phyloP scores from a whole-genome alignment of 2,888 invertebrate species.

The Eilema caniola region DNA sequence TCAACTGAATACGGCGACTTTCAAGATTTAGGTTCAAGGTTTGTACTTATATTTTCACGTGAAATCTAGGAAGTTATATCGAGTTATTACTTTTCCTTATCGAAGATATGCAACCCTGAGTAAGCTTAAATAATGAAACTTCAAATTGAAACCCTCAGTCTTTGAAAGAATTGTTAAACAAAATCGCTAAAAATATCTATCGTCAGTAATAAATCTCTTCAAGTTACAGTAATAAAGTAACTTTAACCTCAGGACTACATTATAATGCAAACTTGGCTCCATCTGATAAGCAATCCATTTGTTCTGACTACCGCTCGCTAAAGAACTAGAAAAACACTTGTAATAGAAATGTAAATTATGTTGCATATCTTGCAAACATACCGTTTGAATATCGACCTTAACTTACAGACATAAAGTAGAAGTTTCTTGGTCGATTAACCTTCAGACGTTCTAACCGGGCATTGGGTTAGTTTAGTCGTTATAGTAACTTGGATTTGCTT shows the following conservation, averaged over 20 bases:
- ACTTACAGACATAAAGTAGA: neutral
- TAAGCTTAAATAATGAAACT: neutral
- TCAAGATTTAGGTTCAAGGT: no score
- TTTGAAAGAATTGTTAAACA: neutral
- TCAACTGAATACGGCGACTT: no score
- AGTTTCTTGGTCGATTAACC: neutral
- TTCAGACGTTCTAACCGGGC: neutral
- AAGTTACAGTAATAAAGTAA: neutral
- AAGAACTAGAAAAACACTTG: slow-evolving; percentile 49
- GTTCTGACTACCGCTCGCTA: slow-evolving; percentile 12
- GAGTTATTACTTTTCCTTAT: neutral
- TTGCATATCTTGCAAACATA: slow-evolving; percentile 19
- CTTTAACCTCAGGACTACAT: neutral
- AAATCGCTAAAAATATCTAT: neutral
- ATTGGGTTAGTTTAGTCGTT: slow-evolving; percentile 12
- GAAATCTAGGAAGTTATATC: neutral
- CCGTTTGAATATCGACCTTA: slow-evolving; percentile 11
- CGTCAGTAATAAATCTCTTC: neutral
- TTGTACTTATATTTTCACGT: no score
- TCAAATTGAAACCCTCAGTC: neutral
- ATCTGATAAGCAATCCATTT: slow-evolving; percentile 26
- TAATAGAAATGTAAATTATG: slow-evolving; percentile 56
- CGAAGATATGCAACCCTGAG: neutral
- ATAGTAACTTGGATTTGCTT: slow-evolving; percentile 3
- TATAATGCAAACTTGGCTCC: slow-evolving; percentile 12